phyloP scores from a whole-genome alignment of 2,797 vertebrate species.

The Myotis daubentonii region DNA sequence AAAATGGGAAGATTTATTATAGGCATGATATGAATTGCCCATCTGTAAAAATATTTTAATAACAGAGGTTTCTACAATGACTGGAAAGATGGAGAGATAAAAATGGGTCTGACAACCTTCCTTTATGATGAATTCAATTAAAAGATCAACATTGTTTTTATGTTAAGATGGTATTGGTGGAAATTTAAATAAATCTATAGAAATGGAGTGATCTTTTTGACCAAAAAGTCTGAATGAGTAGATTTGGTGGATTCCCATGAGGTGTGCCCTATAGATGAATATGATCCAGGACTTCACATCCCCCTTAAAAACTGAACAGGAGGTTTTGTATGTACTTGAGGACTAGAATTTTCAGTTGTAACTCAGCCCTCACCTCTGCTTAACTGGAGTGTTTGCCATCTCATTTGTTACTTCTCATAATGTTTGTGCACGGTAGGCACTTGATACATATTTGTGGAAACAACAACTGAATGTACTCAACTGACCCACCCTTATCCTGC shows the following conservation, averaged over 20 bases:
- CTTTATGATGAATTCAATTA: background rate
- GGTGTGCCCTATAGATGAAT: background rate
- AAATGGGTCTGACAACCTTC: background rate
- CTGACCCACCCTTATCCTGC: background rate
- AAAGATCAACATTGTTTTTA: background rate
- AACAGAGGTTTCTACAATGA: slow-evolving; percentile 52
- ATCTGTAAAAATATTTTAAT: slow-evolving; percentile 73
- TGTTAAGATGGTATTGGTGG: background rate
- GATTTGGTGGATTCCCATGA: background rate
- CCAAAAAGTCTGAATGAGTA: background rate
- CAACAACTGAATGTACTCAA: background rate
- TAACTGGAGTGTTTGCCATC: background rate
- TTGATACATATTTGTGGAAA: background rate
- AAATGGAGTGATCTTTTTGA: background rate
- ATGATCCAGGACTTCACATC: background rate
- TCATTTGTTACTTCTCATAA: background rate
- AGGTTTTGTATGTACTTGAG: background rate
- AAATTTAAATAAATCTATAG: background rate
- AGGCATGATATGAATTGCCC: slow-evolving; percentile 63
- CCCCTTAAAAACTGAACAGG: background rate
- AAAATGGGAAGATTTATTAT: slow-evolving; percentile 75
- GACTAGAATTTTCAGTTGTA: background rate
- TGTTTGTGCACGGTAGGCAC: background rate
- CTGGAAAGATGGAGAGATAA: background rate
- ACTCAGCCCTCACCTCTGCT: background rate